These are phyloP conservation scores for Mythimna lalbum DNA, from an alignment of 2,888 invertebrate species.

Conservation along the genomic window DNA sequence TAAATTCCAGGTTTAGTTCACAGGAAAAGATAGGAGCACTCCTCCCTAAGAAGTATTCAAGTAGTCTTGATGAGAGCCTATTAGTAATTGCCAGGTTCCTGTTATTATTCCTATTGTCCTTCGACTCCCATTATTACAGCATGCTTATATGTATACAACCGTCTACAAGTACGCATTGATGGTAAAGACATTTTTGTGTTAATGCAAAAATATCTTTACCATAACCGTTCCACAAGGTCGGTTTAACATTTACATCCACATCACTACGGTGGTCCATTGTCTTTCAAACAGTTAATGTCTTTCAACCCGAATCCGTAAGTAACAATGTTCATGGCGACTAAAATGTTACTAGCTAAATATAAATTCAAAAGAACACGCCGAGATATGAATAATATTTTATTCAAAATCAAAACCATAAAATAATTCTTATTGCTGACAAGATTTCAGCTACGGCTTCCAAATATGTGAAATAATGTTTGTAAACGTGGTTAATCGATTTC, in stretches of 20 bases:
- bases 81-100: conserved; percentile 35
- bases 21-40: conserved; percentile 20
- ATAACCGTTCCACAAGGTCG: conserved; percentile 28
- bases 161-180: too few species aligned
- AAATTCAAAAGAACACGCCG: neutral
- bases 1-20: conserved; percentile 17
- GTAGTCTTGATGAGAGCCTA: conserved; percentile 18
- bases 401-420: conserved; percentile 2
- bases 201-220: conserved; percentile 26
- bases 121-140: conserved; percentile 16
- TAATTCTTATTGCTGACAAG: neutral
- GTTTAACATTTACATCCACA: conserved; percentile 28
- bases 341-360: conserved; percentile 1
- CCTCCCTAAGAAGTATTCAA: neutral
- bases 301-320: neutral
- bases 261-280: conserved; percentile 26
- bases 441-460: neutral
- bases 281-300: conserved; percentile 24
- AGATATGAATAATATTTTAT: neutral
- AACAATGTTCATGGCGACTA: neutral
- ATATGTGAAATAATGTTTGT: conserved; percentile 19
- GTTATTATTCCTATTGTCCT: conserved; percentile 26
- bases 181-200: conserved; percentile 2
- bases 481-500: conserved; percentile 30
- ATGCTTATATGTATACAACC: too few species aligned